phyloP scores from a whole-genome alignment of 2,888 invertebrate genomes.

The Acanthococcus lagerstroemiae region DNA sequence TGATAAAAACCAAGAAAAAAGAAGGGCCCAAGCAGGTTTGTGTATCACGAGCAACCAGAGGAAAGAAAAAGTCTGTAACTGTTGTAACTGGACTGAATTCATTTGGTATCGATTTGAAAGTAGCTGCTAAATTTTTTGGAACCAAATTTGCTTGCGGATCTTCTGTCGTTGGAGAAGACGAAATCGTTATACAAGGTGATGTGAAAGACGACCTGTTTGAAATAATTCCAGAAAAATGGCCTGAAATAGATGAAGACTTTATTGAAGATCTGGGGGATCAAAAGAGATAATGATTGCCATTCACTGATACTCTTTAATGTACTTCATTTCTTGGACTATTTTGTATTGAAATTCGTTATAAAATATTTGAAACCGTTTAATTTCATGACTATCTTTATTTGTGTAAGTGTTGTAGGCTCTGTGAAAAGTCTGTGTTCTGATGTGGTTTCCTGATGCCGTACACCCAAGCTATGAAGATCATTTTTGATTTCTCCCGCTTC shows the following conservation, averaged over 20 bases:
- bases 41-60: conserved; percentile 81
- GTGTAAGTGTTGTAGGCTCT: too few relatives aligned
- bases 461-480: too few relatives aligned
- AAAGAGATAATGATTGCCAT: conserved; percentile 53
- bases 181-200: conserved; percentile 98
- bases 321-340: neutral
- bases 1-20: conserved; percentile 88
- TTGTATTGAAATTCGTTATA: too few relatives aligned
- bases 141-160: conserved; percentile 98
- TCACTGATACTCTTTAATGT: neutral
- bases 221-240: conserved; percentile 97
- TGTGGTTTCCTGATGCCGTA: too few relatives aligned
- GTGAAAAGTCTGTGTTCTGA: too few relatives aligned
- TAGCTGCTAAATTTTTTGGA: conserved; percentile 95
- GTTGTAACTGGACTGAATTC: conserved; percentile 91
- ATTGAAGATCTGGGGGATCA: conserved; percentile 89
- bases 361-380: too few relatives aligned
- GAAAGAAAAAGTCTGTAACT: conserved; percentile 97
- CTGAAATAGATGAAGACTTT: conserved; percentile 85
- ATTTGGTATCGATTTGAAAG: conserved; percentile 94
- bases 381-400: too few relatives aligned
- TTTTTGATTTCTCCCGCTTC: too few relatives aligned
- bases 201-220: conserved; percentile 97
- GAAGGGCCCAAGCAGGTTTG: conserved; percentile 74
- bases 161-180: conserved; percentile 96